Evolutionary conservation across 2,113 vertebrate genomes (phyloP).

Genomic region (Vulpes lagopus): DNA sequence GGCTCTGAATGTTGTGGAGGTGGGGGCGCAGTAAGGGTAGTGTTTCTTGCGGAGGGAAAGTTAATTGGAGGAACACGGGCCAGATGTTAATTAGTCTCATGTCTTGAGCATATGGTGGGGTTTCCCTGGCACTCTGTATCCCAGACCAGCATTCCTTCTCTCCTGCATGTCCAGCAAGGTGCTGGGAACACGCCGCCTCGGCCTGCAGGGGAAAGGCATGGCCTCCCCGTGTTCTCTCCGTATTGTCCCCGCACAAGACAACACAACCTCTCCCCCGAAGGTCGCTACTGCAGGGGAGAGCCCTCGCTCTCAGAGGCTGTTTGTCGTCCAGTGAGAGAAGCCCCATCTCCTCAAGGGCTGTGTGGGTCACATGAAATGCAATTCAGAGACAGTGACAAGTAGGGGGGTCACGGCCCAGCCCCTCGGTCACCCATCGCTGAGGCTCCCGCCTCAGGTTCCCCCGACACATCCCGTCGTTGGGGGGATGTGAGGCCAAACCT

Average conservation of each 20-base stretch:
- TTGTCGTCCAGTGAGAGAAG: neutral
- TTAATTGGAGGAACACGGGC: conserved; percentile 76
- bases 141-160: neutral
- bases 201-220: neutral
- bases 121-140: conserved; percentile 41
- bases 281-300: neutral
- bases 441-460: neutral
- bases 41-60: conserved; percentile 64
- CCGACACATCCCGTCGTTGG: neutral
- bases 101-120: conserved; percentile 30
- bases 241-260: neutral
- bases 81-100: conserved; percentile 71
- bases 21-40: neutral
- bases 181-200: neutral
- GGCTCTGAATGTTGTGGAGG: conserved; percentile 58
- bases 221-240: neutral
- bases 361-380: neutral
- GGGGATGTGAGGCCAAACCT: neutral
- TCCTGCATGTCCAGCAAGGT: conserved; percentile 1
- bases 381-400: neutral
- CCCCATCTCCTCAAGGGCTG: neutral
- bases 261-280: neutral
- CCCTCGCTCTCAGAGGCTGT: neutral
- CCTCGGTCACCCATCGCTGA: neutral
- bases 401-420: neutral